phyloP scores from a whole-genome alignment of 2,797 vertebrate species.

The Sarcoramphus papa region DNA sequence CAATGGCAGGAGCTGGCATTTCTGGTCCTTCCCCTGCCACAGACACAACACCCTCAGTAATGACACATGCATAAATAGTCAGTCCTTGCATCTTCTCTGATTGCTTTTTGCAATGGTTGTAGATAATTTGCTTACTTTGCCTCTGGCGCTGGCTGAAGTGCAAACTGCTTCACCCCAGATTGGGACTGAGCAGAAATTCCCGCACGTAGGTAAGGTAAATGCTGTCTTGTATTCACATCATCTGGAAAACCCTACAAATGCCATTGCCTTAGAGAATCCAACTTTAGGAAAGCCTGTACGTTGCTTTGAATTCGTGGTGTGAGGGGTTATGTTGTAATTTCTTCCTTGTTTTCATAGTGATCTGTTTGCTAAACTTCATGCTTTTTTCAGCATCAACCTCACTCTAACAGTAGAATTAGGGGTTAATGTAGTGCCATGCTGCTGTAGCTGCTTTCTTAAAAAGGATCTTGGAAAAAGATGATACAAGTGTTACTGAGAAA shows the following conservation, averaged over 20 bases:
- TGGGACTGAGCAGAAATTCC: slow-evolving; percentile 73
- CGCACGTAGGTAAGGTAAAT: slow-evolving; percentile 70
- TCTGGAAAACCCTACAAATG: background rate
- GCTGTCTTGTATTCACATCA: background rate
- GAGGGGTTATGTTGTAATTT: background rate
- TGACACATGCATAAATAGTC: slow-evolving; percentile 59
- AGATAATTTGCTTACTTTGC: slow-evolving; percentile 65
- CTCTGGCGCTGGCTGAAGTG: slow-evolving; percentile 63
- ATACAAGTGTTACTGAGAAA: background rate
- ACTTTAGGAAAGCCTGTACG: background rate
- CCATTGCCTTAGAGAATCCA: background rate
- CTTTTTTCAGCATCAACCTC: background rate
- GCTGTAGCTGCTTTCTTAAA: background rate
- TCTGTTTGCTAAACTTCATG: background rate
- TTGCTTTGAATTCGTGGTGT: background rate
- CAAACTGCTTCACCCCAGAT: slow-evolving; percentile 45
- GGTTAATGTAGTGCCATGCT: background rate
- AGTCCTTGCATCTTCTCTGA: background rate
- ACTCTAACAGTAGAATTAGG: background rate
- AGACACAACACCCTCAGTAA: background rate
- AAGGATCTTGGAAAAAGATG: background rate
- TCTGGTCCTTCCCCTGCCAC: background rate
- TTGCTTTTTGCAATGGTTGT: slow-evolving; percentile 65
- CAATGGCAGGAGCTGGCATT: background rate
- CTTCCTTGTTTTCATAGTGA: background rate